Percentiles rank a stretch among this genome's conserved stretches.
These are phyloP conservation scores for Volucella zonaria DNA, from an alignment of 2,888 invertebrate genomes.

Conservation along the genomic window DNA sequence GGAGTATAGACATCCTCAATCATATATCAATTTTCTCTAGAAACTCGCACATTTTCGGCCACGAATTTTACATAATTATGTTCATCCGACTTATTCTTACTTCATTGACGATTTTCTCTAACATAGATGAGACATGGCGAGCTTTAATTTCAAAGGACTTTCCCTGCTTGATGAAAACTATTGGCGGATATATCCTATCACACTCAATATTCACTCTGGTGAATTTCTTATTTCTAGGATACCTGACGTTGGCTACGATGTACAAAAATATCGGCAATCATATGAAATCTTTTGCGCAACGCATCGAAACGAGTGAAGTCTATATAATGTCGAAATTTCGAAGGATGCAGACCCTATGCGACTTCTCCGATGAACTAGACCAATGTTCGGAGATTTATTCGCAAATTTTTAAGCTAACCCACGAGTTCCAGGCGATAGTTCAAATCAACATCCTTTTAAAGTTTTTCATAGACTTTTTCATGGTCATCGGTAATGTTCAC, in stretches of 20 bases:
- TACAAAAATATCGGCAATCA: conserved; percentile 12
- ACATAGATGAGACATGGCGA: too few species aligned
- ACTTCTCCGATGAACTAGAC: conserved; percentile 77
- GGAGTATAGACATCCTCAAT: too few species aligned
- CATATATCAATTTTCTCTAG: too few species aligned
- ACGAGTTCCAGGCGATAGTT: conserved; percentile 75
- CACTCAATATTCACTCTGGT: background rate
- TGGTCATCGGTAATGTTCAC: conserved; percentile 77
- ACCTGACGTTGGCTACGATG: background rate
- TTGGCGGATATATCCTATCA: background rate
- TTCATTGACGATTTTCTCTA: too few species aligned
- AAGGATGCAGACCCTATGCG: conserved; percentile 77
- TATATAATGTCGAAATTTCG: conserved; percentile 72
- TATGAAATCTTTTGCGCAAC: conserved; percentile 9
- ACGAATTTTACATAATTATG: too few species aligned
- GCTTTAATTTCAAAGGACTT: too few species aligned
- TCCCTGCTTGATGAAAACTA: too few species aligned
- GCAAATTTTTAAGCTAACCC: conserved; percentile 75
- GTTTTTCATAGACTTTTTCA: conserved; percentile 78
- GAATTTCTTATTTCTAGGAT: conserved; percentile 30
- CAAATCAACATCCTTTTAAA: conserved; percentile 78
- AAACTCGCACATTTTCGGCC: too few species aligned
- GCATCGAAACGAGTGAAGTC: background rate
- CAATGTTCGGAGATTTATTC: conserved; percentile 75
- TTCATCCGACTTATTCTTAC: too few species aligned